Base-by-base conservation (phyloP, 30 jellyfish, hydroid and myxozoan species). In the Clytia hemisphaerica region DNA sequence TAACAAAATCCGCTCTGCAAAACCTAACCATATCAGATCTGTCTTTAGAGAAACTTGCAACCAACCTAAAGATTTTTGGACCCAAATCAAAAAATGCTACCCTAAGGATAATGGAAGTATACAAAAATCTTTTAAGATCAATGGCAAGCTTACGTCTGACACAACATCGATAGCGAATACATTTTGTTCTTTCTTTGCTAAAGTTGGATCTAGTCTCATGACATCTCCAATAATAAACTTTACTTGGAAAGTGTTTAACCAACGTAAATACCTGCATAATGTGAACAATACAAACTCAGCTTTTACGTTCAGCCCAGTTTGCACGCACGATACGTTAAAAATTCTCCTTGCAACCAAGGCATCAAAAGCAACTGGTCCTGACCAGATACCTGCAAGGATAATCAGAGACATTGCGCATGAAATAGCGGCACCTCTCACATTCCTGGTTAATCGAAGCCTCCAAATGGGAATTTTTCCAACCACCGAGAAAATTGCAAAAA, bases 291-390 rank as follows among this genome's bases (percentile, higher is more conserved):
- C n/a, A n/a, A n/a, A n/a, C n/a, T n/a, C n/a, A n/a, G n/a, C n/a
- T n/a, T n/a, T n/a, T n/a, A n/a, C n/a, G n/a, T n/a, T n/a, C n/a
- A n/a, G n/a, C n/a, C n/a, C n/a, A n/a, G n/a, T n/a, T n/a, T n/a
- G n/a, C n/a, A n/a, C n/a, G n/a, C n/a, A n/a, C n/a, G n/a, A n/a
- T n/a, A n/a, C 67, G 38, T 34, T 55, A 19, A 46, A 80, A 71
- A 70, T 80, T 50, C 76, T 72, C 75, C 45, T 34, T 63, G 58
- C 82, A 34, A 40, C 75, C 26, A 80, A 80, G 24, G 31, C 72
- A 24, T 71, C 88, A 15, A 80, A 78, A 48, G 40, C 93, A 16
- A 58, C 86, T 38, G 85, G 79, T 44, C 57, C 58, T 31, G 92
- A 78, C 76, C 67, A 46, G 53, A 55, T 68, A 33, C 91, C 85